Evolutionary conservation across 2,888 invertebrate genomes (phyloP).

Genomic region (Lasioglossum figueresi): DNA sequence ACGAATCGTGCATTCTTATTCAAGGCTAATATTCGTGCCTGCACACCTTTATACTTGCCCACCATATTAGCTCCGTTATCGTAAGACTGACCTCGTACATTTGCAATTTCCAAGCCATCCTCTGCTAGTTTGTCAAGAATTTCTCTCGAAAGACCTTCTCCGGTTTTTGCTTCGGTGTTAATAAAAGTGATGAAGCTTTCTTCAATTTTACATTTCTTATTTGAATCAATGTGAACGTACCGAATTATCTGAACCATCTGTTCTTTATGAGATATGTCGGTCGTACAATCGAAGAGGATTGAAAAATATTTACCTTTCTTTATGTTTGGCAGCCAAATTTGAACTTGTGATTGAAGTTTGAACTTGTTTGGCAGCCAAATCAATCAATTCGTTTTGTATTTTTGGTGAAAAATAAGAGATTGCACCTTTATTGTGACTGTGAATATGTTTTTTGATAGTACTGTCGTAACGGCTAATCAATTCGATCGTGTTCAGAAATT

Average conservation of each 20-base stretch:
- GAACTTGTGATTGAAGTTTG: no score
- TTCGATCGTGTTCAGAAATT: no score
- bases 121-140: neutral
- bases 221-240: neutral
- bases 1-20: neutral
- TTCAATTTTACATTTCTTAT: neutral
- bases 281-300: neutral
- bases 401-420: no score
- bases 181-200: neutral
- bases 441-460: no score
- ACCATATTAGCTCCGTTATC: neutral
- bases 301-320: constrained; percentile 1
- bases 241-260: neutral
- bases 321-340: no score
- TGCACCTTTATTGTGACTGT: no score
- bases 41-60: neutral
- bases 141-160: neutral
- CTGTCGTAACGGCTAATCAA: no score
- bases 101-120: neutral
- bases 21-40: neutral
- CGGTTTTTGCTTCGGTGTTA: neutral
- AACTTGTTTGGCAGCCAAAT: no score
- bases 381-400: no score
- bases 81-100: neutral
- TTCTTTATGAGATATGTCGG: neutral